Evolutionary conservation across 2,113 vertebrate species (phyloP), one percentile per base, ranked within the genome.

Genomic region (Probosciger aterrimus): DNA sequence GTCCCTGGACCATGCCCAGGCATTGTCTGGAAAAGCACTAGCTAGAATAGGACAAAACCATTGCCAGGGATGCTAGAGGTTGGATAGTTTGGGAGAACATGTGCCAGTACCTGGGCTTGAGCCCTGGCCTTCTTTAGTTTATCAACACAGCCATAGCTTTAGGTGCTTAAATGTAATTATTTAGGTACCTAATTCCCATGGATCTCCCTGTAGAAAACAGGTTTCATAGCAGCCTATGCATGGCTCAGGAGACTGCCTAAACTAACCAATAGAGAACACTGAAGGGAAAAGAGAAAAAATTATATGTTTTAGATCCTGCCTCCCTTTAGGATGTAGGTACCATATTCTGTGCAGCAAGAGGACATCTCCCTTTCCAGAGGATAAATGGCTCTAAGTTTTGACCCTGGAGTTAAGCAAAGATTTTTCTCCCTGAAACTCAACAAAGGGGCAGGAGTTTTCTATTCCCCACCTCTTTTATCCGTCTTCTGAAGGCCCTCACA

Each of bases 21-120:
- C 89, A 96, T 96, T 95, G 95, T 97, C 86, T 96, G 77, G 47
- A 67, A 93, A 52, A 87, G 8, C 86, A 33, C 95, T 97, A 95
- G 94, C 91, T 93, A 91, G 52, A 96, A 93, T 93, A 97, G 81
- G 94, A 94, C 91, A 82, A 92, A 96, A 93, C 16, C 83, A 64
- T 86, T 3, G 28, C 65, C 94, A 89, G 77, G 62, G 93, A 95
- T 86, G 86, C 10, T 91, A 86, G 88, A 64, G 20, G 73, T 91
- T 93, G 80, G 55, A 75, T 7, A 50, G 30, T 14, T 75, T 78
- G 43, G 93, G 55, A 84, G 80, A 93, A 33, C 10, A 0, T 75
- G 33, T 64, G 86, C 95, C 95, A 96, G 76, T 31, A 76, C 50
- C 89, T 89, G 95, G 64, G 95, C 55, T 86, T 70, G 37, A 84